Conservation (phyloP, 2,113 vertebrate genomes). For the Anoura caudifer region DNA sequence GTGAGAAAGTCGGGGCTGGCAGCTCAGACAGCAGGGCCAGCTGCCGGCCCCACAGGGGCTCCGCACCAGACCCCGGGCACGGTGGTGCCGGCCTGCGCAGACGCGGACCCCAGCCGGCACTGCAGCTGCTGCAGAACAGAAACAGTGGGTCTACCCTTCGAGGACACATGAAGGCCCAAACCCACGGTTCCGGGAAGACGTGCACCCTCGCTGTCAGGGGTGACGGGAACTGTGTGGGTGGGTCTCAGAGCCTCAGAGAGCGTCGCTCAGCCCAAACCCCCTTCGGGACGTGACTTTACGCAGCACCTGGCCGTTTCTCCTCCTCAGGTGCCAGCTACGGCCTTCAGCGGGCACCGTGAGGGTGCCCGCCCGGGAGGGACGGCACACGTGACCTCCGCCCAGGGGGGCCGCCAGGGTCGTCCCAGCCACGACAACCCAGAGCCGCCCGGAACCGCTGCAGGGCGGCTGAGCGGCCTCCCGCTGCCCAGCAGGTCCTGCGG, state of each 20-base stretch:
- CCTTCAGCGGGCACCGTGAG: rapidly evolving
- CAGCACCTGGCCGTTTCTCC: background rate
- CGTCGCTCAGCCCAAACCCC: rapidly evolving
- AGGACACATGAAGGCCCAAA: rapidly evolving
- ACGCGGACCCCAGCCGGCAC: background rate
- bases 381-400: rapidly evolving
- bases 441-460: background rate
- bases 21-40: rapidly evolving
- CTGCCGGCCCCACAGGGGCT: no score
- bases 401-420: background rate
- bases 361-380: rapidly evolving
- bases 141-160: background rate
- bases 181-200: no score
- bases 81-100: rapidly evolving
- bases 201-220: no score
- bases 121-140: background rate
- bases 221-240: rapidly evolving
- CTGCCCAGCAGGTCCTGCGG: rapidly evolving
- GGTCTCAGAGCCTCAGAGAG: no score
- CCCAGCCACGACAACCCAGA: background rate
- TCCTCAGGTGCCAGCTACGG: rapidly evolving
- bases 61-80: background rate
- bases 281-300: rapidly evolving
- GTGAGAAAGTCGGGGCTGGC: background rate
- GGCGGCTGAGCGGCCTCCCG: no score